A percentile compares a stretch with the other conserved stretches of the same genome.
Evolutionary conservation across 2,113 vertebrate species (phyloP).

Genomic region (Saguinus imperator): DNA sequence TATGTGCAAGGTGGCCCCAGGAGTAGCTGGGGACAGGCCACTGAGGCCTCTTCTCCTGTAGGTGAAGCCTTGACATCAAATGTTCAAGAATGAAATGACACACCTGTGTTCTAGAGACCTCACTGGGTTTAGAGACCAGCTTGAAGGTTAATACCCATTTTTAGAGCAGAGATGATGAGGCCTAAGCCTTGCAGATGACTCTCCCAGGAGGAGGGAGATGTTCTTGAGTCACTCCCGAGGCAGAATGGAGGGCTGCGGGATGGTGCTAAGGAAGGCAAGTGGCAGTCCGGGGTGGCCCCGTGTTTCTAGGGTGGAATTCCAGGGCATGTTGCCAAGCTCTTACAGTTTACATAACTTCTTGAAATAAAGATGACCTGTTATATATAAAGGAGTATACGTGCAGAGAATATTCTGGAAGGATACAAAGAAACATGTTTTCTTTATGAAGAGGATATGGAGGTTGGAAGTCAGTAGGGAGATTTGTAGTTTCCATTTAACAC

Average conservation of each 20-base stretch:
- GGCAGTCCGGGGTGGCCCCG: accelerated
- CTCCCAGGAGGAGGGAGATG: neutral
- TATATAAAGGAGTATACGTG: neutral
- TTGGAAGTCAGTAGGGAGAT: neutral
- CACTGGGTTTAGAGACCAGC: neutral
- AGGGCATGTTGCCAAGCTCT: neutral
- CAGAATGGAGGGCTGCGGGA: too few relatives aligned
- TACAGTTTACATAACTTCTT: neutral
- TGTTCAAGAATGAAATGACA: neutral
- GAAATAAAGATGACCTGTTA: neutral
- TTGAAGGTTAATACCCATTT: too few relatives aligned
- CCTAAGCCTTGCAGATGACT: accelerated
- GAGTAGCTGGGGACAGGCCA: accelerated
- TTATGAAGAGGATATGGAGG: neutral
- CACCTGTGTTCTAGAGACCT: too few relatives aligned
- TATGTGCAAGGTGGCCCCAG: accelerated
- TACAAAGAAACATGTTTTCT: neutral
- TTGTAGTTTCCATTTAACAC: neutral
- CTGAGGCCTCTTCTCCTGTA: too few relatives aligned
- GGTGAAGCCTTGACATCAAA: too few relatives aligned
- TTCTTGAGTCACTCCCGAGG: neutral
- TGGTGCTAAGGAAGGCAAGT: too few relatives aligned
- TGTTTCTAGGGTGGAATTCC: neutral
- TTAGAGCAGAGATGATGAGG: neutral
- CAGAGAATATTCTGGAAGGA: neutral